Conservation (phyloP, 1,140 invertebrate genomes). For the Lysiphlebus fabarum region DNA sequence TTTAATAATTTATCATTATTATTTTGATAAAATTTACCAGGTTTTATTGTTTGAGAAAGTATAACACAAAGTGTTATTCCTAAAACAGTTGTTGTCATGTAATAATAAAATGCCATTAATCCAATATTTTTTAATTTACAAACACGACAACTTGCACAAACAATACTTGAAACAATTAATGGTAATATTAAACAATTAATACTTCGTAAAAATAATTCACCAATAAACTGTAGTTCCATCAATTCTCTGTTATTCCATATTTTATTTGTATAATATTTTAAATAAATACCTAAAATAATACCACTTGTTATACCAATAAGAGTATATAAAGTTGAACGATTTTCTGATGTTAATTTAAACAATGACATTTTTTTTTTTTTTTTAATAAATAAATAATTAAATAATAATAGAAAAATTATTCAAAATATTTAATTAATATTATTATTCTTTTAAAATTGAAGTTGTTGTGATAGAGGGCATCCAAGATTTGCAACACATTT, state of each 20-base stretch:
- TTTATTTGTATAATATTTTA: slow-evolving; percentile 32
- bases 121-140: slow-evolving; percentile 52
- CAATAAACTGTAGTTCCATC: slow-evolving; percentile 62
- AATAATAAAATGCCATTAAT: slow-evolving; percentile 62
- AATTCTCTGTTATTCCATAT: slow-evolving; percentile 46
- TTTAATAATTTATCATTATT: slow-evolving; percentile 19
- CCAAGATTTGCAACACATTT: no score
- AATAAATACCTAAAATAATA: slow-evolving; percentile 28
- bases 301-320: slow-evolving; percentile 29
- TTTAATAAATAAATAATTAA: no score
- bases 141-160: slow-evolving; percentile 60
- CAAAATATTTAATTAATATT: no score
- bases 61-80: slow-evolving; percentile 63
- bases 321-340: slow-evolving; percentile 29
- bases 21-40: slow-evolving; percentile 49
- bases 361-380: no score
- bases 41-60: slow-evolving; percentile 61
- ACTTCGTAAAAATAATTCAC: slow-evolving; percentile 65
- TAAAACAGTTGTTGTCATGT: slow-evolving; percentile 63
- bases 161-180: slow-evolving; percentile 61
- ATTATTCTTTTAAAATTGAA: no score
- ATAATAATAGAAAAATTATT: no score
- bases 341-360: not conserved
- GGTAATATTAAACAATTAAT: slow-evolving; percentile 65
- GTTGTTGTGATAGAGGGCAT: no score